phyloP scores from a whole-genome alignment of 2,888 invertebrate genomes.

The Laspeyria flexula region DNA sequence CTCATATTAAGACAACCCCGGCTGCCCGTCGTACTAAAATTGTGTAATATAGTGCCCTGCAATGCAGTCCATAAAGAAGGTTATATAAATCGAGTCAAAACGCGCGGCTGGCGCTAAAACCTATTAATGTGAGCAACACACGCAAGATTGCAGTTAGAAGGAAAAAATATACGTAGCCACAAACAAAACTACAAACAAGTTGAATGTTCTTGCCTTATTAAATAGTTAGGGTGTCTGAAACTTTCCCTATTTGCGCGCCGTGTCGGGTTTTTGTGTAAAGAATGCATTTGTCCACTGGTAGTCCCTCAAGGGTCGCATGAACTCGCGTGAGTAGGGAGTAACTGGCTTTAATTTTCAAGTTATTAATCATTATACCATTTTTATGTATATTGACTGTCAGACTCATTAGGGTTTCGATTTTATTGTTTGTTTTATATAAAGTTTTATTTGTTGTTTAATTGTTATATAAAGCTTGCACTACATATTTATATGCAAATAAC shows the following conservation, averaged over 20 bases:
- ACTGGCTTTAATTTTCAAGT: too few relatives aligned
- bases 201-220: conserved; percentile 30
- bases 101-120: conserved; percentile 66
- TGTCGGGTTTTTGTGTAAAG: conserved; percentile 8
- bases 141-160: conserved; percentile 71
- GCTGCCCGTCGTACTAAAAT: conserved; percentile 22
- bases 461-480: too few relatives aligned
- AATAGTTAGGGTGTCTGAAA: conserved; percentile 31
- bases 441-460: too few relatives aligned
- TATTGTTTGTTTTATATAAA: too few relatives aligned
- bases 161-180: conserved; percentile 38
- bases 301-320: too few relatives aligned
- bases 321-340: too few relatives aligned
- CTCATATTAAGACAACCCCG: conserved; percentile 21
- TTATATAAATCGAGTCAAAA: conserved; percentile 52
- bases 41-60: conserved; percentile 49
- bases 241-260: conserved; percentile 19
- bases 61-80: conserved; percentile 60
- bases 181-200: conserved; percentile 18
- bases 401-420: too few relatives aligned
- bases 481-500: too few relatives aligned
- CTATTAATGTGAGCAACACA: conserved; percentile 72
- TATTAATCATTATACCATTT: too few relatives aligned
- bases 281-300: conserved; percentile 22
- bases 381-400: too few relatives aligned